Evolutionary conservation across 2,113 vertebrate genomes (phyloP), one percentile per base, ranked within the genome.

Genomic region (Accipiter cooperii): DNA sequence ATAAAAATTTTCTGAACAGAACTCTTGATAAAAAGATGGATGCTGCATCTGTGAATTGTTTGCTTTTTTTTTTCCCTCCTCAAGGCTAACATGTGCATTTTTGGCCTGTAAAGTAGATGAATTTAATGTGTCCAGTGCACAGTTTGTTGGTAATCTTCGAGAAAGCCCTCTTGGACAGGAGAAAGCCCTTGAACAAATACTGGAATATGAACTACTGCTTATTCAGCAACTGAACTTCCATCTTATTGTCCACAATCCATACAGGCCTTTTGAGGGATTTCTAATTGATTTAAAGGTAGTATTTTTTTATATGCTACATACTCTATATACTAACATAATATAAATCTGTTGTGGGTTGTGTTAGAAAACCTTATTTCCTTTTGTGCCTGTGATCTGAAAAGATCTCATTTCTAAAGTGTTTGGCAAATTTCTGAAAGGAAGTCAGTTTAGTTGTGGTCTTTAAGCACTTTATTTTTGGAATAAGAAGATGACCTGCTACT

Each of bases 191-290:
- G 99, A 99, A 89, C 99, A 99, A 91, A 99, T 99, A 96, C 96
- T 99, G 84, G 99, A 99, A 74, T 99, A 98, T 84, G 99, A 99
- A 95, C 98, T 99, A 18, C 98, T 99, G 4, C 99, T 99, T 68
- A 99, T 99, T 97, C 99, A 99, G 82, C 99, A 99, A 44, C 98
- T 99, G 82, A 99, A 99, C 97, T 99, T 99, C 75, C 99, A 99
- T 93, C 98, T 99, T 88, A 99, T 99, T 36, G 98, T 99, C 51
- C 99, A 99, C 96, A 99, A 98, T 86, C 99, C 99, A 6, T 99
- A 99, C 90, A 98, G 99, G 92, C 99, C 99, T 2, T 98, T 99
- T 98, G 99, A 99, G 90, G 99, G 99, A 40, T 98, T 99, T 93
- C 98, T 99, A 33, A 99, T 99, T 8, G 99, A 99, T 97, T 86